These are phyloP conservation scores for Ypsolopha sequella DNA, from an alignment of 2,888 invertebrate genomes.

Conservation along the genomic window DNA sequence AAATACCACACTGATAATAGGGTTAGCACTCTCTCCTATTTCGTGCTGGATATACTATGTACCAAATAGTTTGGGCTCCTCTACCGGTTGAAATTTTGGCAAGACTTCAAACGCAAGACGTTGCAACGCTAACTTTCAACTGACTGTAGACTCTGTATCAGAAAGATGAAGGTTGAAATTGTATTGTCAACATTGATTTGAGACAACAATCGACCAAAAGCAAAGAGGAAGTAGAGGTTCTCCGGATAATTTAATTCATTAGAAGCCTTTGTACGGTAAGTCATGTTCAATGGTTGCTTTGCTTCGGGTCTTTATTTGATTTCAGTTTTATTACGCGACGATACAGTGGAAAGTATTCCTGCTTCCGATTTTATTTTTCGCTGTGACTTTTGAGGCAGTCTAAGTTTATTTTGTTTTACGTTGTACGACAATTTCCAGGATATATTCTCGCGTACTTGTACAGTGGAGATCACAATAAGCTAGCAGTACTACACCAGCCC, in stretches of 20 bases:
- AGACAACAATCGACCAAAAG: conserved; percentile 5
- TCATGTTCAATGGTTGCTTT: conserved; percentile 27
- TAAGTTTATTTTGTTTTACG: too few species aligned
- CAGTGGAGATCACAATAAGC: too few species aligned
- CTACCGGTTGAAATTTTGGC: background rate
- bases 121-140: background rate
- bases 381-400: too few species aligned
- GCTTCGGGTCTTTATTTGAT: conserved; percentile 15
- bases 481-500: too few species aligned
- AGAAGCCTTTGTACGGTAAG: conserved; percentile 44
- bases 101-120: background rate
- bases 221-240: conserved; percentile 28
- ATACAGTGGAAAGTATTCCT: too few species aligned
- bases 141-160: background rate
- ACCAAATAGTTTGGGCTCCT: too few species aligned
- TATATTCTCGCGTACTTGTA: too few species aligned
- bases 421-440: too few species aligned
- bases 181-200: background rate
- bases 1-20: too few species aligned
- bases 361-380: too few species aligned
- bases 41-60: too few species aligned
- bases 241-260: conserved; percentile 57
- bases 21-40: too few species aligned
- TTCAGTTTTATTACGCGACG: conserved; percentile 1
- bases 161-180: background rate